A percentile compares a stretch with the other conserved stretches of the same genome.
These are phyloP conservation scores for Sebastes ruberrimus DNA, from an alignment of 2,797 vertebrate species.

Conservation along the genomic window DNA sequence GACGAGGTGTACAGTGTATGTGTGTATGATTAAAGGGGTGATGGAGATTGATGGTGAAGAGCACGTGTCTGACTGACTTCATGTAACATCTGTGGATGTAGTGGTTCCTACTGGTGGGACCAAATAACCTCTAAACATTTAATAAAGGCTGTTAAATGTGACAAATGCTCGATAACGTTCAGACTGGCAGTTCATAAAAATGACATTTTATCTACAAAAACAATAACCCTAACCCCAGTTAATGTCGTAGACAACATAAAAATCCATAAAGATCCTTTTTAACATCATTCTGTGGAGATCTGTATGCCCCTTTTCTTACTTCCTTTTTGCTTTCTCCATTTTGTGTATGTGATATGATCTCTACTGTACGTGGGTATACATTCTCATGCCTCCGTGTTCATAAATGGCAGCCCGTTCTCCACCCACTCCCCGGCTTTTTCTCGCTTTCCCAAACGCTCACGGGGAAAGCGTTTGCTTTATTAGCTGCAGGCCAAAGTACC, in stretches of 20 bases:
- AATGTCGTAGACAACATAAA: neutral
- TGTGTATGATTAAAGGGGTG: constrained; percentile 43
- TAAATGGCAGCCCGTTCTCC: constrained; percentile 3
- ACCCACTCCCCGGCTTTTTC: constrained; percentile 36
- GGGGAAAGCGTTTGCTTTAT: constrained; percentile 11
- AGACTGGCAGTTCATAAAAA: neutral
- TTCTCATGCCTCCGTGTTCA: constrained; percentile 13
- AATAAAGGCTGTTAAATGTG: neutral
- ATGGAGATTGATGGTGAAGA: constrained; percentile 45
- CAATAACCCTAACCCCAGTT: neutral
- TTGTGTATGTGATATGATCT: constrained; percentile 9
- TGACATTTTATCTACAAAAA: neutral
- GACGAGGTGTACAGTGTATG: constrained; percentile 42
- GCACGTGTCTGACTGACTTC: constrained; percentile 26
- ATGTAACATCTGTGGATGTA: neutral
- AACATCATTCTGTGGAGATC: neutral
- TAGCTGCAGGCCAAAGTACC: constrained; percentile 55
- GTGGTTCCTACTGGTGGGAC: neutral
- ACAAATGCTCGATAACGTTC: neutral
- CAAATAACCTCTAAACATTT: neutral
- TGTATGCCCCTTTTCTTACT: neutral
- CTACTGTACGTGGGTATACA: neutral
- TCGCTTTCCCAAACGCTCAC: neutral
- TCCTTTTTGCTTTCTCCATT: neutral
- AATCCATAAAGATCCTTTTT: neutral